Evolutionary conservation across 2,888 invertebrate species (phyloP).

Genomic region (Arctia plantaginis): DNA sequence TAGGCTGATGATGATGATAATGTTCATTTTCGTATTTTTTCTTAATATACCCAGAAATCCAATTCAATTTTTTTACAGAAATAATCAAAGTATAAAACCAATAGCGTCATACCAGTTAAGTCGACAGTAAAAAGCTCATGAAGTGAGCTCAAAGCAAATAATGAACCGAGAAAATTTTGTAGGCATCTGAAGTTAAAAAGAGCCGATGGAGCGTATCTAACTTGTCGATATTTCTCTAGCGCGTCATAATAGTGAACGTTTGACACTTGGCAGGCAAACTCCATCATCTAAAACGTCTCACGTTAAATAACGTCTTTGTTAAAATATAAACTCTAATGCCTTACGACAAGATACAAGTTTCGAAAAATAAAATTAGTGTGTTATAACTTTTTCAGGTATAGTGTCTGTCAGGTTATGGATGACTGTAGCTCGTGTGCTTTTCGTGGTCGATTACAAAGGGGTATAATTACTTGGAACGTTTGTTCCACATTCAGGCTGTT

Average conservation of each 20-base stretch:
- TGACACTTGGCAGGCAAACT: constrained; percentile 64
- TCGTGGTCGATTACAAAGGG: constrained; percentile 62
- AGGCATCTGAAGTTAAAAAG: constrained; percentile 66
- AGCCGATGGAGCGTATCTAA: constrained; percentile 69
- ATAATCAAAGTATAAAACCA: constrained; percentile 35
- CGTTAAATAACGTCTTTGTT: constrained; percentile 28
- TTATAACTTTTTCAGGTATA: constrained; percentile 29
- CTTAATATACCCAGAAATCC: neutral
- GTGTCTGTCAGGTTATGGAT: constrained; percentile 61
- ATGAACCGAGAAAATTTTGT: constrained; percentile 61
- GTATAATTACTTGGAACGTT: constrained; percentile 47
- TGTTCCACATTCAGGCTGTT: constrained; percentile 36
- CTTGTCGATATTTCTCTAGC: constrained; percentile 72
- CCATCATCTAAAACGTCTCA: constrained; percentile 35
- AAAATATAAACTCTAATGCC: constrained; percentile 45
- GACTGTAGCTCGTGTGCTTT: constrained; percentile 61
- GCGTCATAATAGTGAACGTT: constrained; percentile 72
- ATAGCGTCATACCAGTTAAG: constrained; percentile 55
- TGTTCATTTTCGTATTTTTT: neutral
- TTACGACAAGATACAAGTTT: constrained; percentile 21
- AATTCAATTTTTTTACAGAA: neutral
- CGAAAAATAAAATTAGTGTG: neutral
- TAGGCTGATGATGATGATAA: too few species aligned
- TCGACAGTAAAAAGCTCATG: constrained; percentile 54
- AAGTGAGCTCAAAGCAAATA: constrained; percentile 63